These are phyloP conservation scores for Doris montereyensis DNA, from an alignment of 2,888 invertebrate species.

Conservation along the genomic window DNA sequence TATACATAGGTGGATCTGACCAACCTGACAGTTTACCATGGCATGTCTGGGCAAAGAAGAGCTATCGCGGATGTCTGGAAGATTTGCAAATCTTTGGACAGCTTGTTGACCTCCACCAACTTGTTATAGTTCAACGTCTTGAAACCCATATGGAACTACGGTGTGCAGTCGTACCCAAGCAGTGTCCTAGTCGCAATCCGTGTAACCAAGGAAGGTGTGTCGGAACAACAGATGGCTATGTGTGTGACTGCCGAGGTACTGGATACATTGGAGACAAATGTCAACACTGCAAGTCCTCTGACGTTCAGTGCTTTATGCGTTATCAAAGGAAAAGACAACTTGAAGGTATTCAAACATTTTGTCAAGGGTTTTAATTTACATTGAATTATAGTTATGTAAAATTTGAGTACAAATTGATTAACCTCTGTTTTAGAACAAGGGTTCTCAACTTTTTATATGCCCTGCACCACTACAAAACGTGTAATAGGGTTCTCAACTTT, in stretches of 20 bases:
- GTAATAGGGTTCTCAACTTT: no score
- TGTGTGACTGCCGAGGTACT: constrained; percentile 68
- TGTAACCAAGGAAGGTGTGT: constrained; percentile 62
- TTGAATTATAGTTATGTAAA: no score
- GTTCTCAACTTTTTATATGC: no score
- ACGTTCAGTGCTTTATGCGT: no score
- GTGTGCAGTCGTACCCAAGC: constrained; percentile 43
- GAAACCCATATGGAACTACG: constrained; percentile 40
- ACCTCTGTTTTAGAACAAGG: no score
- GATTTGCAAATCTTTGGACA: constrained; percentile 55
- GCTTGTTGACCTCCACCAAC: constrained; percentile 42
- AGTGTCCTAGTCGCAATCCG: constrained; percentile 47
- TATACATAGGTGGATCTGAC: constrained; percentile 59
- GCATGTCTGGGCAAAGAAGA: constrained; percentile 64
- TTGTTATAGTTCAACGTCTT: constrained; percentile 32
- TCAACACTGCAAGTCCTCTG: constrained; percentile 57
- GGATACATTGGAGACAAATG: constrained; percentile 60
- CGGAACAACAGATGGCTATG: constrained; percentile 56
- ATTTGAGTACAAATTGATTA: no score
- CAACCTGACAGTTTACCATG: constrained; percentile 60
- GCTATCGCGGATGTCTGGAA: constrained; percentile 68
- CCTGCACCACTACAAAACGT: no score
- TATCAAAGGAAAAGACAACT: no score
- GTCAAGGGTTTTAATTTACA: no score
- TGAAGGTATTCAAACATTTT: no score